Evolutionary conservation across 2,888 invertebrate genomes (phyloP).

Genomic region (Xanthorhoe designata): DNA sequence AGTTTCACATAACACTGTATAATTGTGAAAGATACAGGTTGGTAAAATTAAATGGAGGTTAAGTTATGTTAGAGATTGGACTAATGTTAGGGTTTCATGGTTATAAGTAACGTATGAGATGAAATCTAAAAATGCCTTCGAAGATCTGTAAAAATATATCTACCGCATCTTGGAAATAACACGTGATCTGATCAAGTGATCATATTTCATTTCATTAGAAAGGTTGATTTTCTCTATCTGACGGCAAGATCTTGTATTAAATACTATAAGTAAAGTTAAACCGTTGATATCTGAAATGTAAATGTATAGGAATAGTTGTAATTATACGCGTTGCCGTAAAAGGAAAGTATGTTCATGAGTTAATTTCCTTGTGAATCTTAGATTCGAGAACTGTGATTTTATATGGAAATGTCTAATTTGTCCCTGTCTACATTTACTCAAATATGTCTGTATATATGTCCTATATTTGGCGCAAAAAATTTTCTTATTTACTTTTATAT

Average conservation of each 20-base stretch:
- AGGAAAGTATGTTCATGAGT: constrained; percentile 23
- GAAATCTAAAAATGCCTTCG: too few relatives aligned
- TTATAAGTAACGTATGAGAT: too few relatives aligned
- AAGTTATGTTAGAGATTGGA: too few relatives aligned
- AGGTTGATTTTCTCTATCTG: constrained; percentile 8
- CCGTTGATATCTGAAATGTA: constrained; percentile 28
- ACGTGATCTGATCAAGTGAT: too few relatives aligned
- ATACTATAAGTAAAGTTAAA: constrained; percentile 36
- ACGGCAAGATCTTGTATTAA: constrained; percentile 32
- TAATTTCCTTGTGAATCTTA: constrained; percentile 45
- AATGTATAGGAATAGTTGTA: constrained; percentile 37
- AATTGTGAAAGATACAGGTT: too few relatives aligned
- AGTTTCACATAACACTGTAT: too few relatives aligned
- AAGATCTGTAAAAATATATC: too few relatives aligned
- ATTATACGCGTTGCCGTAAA: constrained; percentile 22
- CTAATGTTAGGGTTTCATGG: too few relatives aligned
- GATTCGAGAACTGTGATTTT: constrained; percentile 46
- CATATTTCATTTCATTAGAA: too few relatives aligned
- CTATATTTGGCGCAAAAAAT: constrained; percentile 33
- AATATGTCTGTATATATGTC: constrained; percentile 15
- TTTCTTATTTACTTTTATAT: background rate
- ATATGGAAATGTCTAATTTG: constrained; percentile 27
- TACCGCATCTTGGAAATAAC: too few relatives aligned
- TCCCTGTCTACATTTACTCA: constrained; percentile 15
- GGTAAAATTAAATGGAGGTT: too few relatives aligned